Evolutionary conservation across 2,888 invertebrate species (phyloP), one percentile per base, ranked within the genome.

Genomic region (Rhogogaster chlorosoma): DNA sequence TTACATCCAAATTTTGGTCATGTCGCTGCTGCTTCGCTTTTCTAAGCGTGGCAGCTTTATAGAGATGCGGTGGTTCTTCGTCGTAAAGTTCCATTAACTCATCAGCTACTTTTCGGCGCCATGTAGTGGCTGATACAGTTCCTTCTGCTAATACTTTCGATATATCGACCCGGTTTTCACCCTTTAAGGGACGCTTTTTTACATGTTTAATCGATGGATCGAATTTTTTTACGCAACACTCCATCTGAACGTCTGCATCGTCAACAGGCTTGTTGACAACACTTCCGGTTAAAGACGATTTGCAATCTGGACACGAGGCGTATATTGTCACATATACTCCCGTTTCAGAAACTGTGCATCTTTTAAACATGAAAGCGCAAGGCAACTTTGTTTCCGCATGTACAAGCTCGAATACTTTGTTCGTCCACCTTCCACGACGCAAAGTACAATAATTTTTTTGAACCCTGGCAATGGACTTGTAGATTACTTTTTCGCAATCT

Each of bases 391-490:
- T 67, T 32, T 67, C 67, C 12, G 9, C 26, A 29, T 15, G 26
- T 3, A 67, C 32, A 9, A 67, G 67, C 6, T 32, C 67, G 15
- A 67, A 67, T 15, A 67, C 67, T 15, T n/a, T 32, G 12, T 67
- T 67, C 18, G 67, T 67, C 67, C 67, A 67, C 10, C 67, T 67
- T 32, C 67, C 67, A 67, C 67, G 67, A 29, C 67, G 67, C 32
- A 67, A 29, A 67, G 29, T 67, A 26, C 32, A 67, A 29, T 67
- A 67, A 18, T 67, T 67, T 32, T 12, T n/a, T 67, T 67, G 67
- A 18, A 67, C 67, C 67, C 10, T 67, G 18, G 67, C 3, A 18
- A 29, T 67, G 0, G 67, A 67, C 29, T 67, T 67, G 18, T 67
- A 67, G 2, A 36, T 67, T 5, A 67, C 18, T 67, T 29, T 67